Base-by-base conservation (phyloP, 1,140 invertebrate genomes). In the Macrocentrus cingulum region DNA sequence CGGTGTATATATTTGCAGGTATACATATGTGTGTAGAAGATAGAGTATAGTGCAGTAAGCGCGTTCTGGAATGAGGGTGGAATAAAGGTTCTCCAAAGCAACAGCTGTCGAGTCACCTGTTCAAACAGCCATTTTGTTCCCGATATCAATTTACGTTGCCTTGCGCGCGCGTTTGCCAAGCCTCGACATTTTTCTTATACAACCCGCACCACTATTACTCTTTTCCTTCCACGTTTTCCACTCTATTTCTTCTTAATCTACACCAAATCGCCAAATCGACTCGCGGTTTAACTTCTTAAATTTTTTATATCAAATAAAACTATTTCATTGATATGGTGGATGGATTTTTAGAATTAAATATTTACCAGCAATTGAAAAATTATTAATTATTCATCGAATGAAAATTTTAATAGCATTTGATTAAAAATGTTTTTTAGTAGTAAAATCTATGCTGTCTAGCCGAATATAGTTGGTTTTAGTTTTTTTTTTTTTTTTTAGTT, bases 81-180 rank as follows among this genome's bases (percentile, higher is more conserved):
- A 51, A 51, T 51, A 37, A 51, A 51, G 49, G 57, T 53, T 59
- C 54, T 50, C 23, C 19, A 29, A 54, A 51, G 61, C 61, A 67
- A 65, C 69, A 71, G 67, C 69, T 71, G 69, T 67, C 64, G 66
- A 69, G 63, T 64, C 69, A 71, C 67, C 69, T 71, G 69, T 68
- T 69, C 69, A 71, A 69, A 71, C 69, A 69, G 65, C 65, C 58
- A 60, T 60, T 59, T 63, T 63, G 61, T 60, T 53, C 56, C 37
- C 57, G 57, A 61, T 62, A 59, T 65, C 60, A 60, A 59, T 63
- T 63, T 60, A 57, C 60, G 57, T 64, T 59, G 55, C 20, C 59
- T 50, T 22, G 55, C 44, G 45, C 51, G 25, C 25, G 41, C 37
- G 13, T 29, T 56, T 54, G 41, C 59, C 57, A 53, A 56, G 22